Evolutionary conservation across 2,113 vertebrate genomes (phyloP).

Genomic region (Vulpes vulpes): DNA sequence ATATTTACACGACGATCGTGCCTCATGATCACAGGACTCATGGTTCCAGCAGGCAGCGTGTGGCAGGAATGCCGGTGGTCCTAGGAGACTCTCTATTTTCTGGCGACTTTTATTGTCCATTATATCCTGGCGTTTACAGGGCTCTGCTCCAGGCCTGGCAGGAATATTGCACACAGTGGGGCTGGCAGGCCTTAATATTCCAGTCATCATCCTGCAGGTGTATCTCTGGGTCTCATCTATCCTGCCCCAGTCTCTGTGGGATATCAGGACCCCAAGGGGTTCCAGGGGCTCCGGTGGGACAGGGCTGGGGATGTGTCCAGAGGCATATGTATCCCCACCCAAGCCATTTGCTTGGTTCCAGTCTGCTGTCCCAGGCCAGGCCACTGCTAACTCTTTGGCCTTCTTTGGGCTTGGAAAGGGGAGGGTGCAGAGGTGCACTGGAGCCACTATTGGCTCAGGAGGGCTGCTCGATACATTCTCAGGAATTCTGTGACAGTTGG

Average conservation of each 20-base stretch:
- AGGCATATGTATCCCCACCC: not conserved
- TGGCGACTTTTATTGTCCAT: slow-evolving; percentile 89
- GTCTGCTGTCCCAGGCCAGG: not conserved
- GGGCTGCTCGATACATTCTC: not conserved
- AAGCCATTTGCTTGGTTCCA: not conserved
- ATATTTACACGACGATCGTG: slow-evolving; percentile 85
- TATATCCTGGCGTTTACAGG: slow-evolving; percentile 85
- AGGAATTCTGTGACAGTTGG: not conserved
- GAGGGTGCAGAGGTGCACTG: not conserved
- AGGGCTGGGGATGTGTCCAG: too few species aligned
- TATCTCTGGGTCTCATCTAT: slow-evolving; percentile 82
- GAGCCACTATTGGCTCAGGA: not conserved
- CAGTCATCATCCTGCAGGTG: slow-evolving; percentile 76
- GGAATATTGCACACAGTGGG: slow-evolving; percentile 83
- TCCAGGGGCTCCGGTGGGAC: not conserved
- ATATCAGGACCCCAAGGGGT: slow-evolving; percentile 27
- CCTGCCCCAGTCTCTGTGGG: slow-evolving; percentile 82
- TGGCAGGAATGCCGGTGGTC: slow-evolving; percentile 77
- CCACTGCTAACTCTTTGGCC: not conserved
- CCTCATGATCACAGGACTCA: slow-evolving; percentile 80
- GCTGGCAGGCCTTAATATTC: slow-evolving; percentile 83
- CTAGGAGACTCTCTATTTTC: slow-evolving; percentile 87
- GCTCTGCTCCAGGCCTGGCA: slow-evolving; percentile 84
- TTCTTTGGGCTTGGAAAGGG: not conserved
- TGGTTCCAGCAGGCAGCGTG: slow-evolving; percentile 47